phyloP scores from a whole-genome alignment of 2,113 vertebrate species.

The Pterocles orientalis region DNA sequence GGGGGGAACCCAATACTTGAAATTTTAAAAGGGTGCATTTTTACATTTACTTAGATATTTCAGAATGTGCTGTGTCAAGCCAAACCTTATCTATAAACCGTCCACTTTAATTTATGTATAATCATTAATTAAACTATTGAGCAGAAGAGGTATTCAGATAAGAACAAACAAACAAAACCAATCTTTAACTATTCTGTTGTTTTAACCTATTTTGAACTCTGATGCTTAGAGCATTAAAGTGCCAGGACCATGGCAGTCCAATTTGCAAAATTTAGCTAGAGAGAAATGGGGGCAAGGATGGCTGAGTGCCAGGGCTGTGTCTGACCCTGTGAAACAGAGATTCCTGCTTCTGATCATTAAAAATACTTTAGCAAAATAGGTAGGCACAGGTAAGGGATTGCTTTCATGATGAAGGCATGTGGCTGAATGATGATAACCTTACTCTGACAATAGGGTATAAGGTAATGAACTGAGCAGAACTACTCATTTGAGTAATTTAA shows the following conservation, averaged over 20 bases:
- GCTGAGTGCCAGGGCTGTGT: not conserved
- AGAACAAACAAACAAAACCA: not conserved
- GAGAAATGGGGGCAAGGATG: not conserved
- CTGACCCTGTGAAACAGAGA: not conserved
- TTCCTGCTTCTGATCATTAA: not conserved
- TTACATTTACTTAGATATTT: not conserved
- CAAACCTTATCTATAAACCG: not conserved
- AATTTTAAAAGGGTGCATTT: not conserved
- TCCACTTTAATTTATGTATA: not conserved
- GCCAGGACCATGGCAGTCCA: not conserved
- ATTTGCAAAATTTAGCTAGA: not conserved
- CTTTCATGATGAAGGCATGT: not conserved
- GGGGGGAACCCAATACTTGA: fast-evolving
- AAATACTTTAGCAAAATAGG: not conserved
- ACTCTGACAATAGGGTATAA: not conserved
- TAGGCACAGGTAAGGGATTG: not conserved
- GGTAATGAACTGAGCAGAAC: not conserved
- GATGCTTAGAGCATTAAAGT: not conserved
- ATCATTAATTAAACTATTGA: not conserved
- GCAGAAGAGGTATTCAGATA: not conserved
- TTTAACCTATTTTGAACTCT: not conserved
- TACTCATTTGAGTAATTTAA: not conserved
- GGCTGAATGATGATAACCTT: not conserved
- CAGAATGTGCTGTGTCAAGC: not conserved
- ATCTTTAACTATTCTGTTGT: not conserved